phyloP scores from a whole-genome alignment of 2,888 invertebrate species.

The Epirrhoe alternata region DNA sequence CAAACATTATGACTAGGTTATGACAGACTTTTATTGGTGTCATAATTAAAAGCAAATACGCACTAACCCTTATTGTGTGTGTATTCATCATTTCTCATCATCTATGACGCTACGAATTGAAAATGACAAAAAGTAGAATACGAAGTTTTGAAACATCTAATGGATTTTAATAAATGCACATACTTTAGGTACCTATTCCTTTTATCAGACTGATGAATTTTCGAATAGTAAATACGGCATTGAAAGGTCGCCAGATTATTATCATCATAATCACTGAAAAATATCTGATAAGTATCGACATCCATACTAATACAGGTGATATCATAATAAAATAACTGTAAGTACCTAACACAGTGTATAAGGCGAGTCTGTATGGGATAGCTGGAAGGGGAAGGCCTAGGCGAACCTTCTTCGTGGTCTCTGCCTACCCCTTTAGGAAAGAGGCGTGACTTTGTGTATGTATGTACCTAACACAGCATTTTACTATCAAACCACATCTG shows the following conservation, averaged over 20 bases:
- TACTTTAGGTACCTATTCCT: background rate
- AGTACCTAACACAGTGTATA: too few relatives aligned
- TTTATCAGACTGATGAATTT: background rate
- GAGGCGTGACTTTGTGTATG: too few relatives aligned
- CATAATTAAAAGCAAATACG: conserved; percentile 42
- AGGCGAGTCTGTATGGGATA: too few relatives aligned
- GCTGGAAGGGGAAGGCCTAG: too few relatives aligned
- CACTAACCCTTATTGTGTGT: conserved; percentile 23
- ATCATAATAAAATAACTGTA: background rate
- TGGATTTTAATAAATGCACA: background rate
- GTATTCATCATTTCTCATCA: background rate
- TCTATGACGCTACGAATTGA: background rate
- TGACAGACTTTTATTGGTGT: conserved; percentile 61
- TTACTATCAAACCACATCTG: background rate
- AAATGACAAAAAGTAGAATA: background rate
- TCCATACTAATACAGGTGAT: conserved; percentile 15
- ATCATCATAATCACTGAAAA: conserved; percentile 34
- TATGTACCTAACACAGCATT: background rate
- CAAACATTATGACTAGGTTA: conserved; percentile 48
- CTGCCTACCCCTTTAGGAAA: too few relatives aligned
- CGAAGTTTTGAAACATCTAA: background rate
- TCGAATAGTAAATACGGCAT: conserved; percentile 28
- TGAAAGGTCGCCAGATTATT: conserved; percentile 54
- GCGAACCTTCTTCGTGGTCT: too few relatives aligned
- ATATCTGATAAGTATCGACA: conserved; percentile 30